A percentile compares a stretch with the other conserved stretches of the same genome.
These are phyloP conservation scores for Dusona sp. DNA, from an alignment of 2,888 invertebrate species.

Conservation along the genomic window DNA sequence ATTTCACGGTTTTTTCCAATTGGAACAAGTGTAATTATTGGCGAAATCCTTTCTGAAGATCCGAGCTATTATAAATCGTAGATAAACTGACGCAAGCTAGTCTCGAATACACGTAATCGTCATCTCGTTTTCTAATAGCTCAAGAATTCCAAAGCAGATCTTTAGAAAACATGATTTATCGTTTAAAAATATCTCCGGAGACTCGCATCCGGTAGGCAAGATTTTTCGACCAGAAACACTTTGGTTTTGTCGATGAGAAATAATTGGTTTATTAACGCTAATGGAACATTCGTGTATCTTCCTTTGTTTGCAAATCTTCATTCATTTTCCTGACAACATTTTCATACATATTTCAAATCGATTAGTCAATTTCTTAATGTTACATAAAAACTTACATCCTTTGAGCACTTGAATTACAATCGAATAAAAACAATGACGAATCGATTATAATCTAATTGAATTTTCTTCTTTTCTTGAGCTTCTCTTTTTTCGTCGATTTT, in stretches of 20 bases:
- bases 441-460: neutral
- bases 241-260: neutral
- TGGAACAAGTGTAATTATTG: neutral
- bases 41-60: neutral
- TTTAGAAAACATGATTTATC: slow-evolving; percentile 3
- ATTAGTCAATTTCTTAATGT: neutral
- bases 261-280: neutral
- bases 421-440: neutral
- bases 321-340: neutral
- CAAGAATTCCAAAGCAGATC: neutral
- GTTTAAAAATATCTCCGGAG: neutral
- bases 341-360: neutral
- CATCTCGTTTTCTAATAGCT: neutral
- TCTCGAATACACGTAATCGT: neutral
- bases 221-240: neutral
- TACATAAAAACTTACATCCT: neutral
- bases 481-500: no score
- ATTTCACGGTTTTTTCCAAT: neutral
- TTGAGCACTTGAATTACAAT: neutral
- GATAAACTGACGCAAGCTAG: neutral
- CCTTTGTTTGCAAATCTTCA: neutral
- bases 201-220: neutral
- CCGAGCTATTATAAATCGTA: neutral
- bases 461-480: neutral
- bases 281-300: neutral